Conservation (phyloP, 2,797 vertebrate genomes). For the Syngnathus rostellatus region DNA sequence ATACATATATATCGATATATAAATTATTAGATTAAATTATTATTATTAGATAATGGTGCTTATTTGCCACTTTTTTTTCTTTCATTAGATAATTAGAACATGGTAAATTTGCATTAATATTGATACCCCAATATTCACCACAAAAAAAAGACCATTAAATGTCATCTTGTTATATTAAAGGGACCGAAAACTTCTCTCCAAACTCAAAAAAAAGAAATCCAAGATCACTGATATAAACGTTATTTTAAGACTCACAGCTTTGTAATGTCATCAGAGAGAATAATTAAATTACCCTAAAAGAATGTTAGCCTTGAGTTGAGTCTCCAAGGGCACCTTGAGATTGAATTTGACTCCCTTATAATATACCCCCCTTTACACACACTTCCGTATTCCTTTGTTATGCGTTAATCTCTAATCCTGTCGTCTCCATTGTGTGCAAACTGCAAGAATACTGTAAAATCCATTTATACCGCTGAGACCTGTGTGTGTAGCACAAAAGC, state of each 20-base stretch:
- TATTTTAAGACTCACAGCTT: background rate
- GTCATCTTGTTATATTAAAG: background rate
- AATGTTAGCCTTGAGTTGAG: constrained; percentile 13
- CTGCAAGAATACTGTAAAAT: constrained; percentile 25
- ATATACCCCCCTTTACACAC: constrained; percentile 2
- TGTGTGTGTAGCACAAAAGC: constrained; percentile 30
- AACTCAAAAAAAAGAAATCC: too few relatives aligned
- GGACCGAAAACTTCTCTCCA: background rate
- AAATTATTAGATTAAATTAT: too few relatives aligned
- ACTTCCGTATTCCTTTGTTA: constrained; percentile 17
- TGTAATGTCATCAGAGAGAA: background rate
- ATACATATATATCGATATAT: too few relatives aligned
- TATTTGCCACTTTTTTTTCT: too few relatives aligned
- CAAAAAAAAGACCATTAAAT: constrained; percentile 9
- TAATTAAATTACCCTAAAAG: constrained; percentile 15
- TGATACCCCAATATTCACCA: too few relatives aligned
- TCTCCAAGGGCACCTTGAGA: constrained; percentile 47
- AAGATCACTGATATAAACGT: background rate
- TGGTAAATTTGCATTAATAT: too few relatives aligned
- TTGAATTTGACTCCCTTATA: constrained; percentile 27
- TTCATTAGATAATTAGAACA: too few relatives aligned
- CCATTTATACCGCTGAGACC: constrained; percentile 25
- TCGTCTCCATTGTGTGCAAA: constrained; percentile 21
- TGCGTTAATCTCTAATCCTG: constrained; percentile 27
- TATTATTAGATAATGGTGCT: too few relatives aligned